Base-by-base conservation (phyloP, 1,140 invertebrate species). In the Drosophila subobscura region DNA sequence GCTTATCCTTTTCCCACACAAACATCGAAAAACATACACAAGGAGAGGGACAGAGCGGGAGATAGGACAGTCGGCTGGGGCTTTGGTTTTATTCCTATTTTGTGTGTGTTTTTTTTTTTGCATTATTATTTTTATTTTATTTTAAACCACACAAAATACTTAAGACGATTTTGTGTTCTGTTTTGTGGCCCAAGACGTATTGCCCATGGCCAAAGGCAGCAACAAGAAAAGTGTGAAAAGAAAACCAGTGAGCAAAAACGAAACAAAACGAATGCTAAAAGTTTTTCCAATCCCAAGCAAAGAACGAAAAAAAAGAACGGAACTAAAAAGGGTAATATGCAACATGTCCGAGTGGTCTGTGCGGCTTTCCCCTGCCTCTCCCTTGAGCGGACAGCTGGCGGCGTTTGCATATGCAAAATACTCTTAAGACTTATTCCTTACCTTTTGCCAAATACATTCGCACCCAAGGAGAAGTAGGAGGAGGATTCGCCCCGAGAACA, bases 91-190 rank as follows among this genome's bases (percentile, higher is more conserved):
- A 37, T 37, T 37, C 33, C 33, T 37, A 37, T 37, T 4, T 37
- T 37, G 16, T 20, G 16, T 20, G 16, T 20, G 16, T 20, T 12
- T 86, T 88, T 86, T 83, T 78, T 88, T 67, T 46, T 68, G 61
- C 65, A 78, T 83, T 86, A 86, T 86, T 86, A 83, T 86, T 86
- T 83, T 88, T 86, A 86, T 81, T 86, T 86, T 86, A 88, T 86
- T 86, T 86, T 89, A 86, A 86, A 86, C 83, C 84, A 86, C 83
- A 86, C 84, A 86, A 86, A 86, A 86, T 86, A 86, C 83, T 86
- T 86, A 86, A 86, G 83, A 86, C 83, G 83, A 86, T 86, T 86
- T 86, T 88, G 78, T 86, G 78, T 86, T 86, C 88, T 86, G 81
- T 86, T 86, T 86, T 86, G 81, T 86, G 83, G 83, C 77, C 65